Conservation (phyloP, 2,113 vertebrate genomes). For the Tetraodon nigroviridis region DNA sequence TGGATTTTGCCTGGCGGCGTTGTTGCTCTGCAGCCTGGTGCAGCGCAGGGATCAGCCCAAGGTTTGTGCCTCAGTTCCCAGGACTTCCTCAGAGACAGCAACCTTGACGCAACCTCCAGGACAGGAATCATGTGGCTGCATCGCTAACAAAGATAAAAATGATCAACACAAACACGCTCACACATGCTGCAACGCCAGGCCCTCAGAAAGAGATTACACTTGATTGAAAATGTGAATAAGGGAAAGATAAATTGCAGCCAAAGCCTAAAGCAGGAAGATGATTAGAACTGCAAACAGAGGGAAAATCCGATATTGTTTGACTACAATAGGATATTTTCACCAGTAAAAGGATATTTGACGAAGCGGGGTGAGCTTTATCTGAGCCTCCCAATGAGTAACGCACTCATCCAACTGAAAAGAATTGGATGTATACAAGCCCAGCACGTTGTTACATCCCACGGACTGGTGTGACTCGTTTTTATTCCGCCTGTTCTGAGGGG, state of each 20-base stretch:
- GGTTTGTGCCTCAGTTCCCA: conserved; percentile 54
- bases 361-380: no score
- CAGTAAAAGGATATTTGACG: conserved; percentile 2
- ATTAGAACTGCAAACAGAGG: no score
- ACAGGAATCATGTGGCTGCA: conserved; percentile 1
- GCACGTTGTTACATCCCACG: neutral
- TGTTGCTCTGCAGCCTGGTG: conserved; percentile 18
- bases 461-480: conserved; percentile 14
- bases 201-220: no score
- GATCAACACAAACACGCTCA: conserved; percentile 3
- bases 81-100: conserved; percentile 7
- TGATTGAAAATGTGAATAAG: no score
- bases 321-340: no score
- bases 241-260: no score
- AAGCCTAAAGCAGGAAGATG: no score
- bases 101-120: conserved; percentile 5
- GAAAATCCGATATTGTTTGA: neutral
- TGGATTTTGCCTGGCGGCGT: conserved; percentile 17
- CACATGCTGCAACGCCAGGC: neutral
- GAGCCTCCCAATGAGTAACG: no score
- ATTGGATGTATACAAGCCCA: neutral
- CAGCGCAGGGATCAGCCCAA: conserved; percentile 37
- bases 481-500: conserved; percentile 11
- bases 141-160: neutral
- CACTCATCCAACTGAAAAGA: no score